phyloP scores from a whole-genome alignment of 2,888 invertebrate genomes.

The Acholoe squamosa region DNA sequence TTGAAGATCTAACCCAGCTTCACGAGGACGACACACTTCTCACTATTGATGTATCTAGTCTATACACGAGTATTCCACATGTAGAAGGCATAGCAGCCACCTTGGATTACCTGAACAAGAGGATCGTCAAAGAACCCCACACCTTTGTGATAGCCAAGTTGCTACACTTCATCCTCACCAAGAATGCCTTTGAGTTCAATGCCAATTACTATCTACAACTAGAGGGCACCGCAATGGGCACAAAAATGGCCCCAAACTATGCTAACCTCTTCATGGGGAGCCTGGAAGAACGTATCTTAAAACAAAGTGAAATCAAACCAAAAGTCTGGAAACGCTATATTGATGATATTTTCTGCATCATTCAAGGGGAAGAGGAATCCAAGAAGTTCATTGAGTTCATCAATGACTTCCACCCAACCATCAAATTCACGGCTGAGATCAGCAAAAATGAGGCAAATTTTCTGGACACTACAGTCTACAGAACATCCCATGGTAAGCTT shows the following conservation, averaged over 20 bases:
- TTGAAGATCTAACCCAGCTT: background rate
- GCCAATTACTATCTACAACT: background rate
- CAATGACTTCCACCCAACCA: too few relatives aligned
- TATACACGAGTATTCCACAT: too few relatives aligned
- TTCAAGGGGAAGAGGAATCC: background rate
- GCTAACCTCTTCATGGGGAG: conserved; percentile 10
- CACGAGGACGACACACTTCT: background rate
- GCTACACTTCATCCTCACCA: background rate
- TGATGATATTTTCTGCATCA: conserved; percentile 1
- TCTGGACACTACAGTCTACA: background rate
- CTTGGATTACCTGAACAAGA: background rate
- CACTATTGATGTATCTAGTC: background rate
- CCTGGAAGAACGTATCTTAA: background rate
- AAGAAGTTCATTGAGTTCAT: background rate
- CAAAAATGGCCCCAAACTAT: too few relatives aligned
- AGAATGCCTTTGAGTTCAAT: background rate
- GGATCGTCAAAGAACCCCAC: background rate
- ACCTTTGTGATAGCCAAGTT: background rate
- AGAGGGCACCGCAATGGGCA: too few relatives aligned
- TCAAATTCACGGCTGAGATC: too few relatives aligned
- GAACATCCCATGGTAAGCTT: background rate
- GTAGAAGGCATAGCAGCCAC: background rate
- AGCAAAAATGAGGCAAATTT: background rate
- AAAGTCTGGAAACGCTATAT: background rate
- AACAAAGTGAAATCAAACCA: background rate